Percentiles rank a stretch among this genome's conserved stretches.
Evolutionary conservation across 2,113 vertebrate species (phyloP).

Genomic region (Stercorarius parasiticus): DNA sequence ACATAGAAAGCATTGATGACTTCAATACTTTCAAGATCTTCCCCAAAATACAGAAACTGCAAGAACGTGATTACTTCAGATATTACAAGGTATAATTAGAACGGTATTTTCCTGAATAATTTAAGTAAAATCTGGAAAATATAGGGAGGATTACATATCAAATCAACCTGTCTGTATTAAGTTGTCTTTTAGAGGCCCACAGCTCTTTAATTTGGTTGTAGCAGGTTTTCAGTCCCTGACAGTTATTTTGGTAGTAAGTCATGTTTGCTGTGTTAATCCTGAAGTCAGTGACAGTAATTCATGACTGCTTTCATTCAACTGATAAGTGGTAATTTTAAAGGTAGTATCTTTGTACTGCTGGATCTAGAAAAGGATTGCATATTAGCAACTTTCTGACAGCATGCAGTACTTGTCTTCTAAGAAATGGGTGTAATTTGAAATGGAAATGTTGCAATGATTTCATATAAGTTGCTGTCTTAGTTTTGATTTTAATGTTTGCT

Average conservation of each 20-base stretch:
- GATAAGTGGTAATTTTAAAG: neutral
- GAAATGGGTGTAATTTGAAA: neutral
- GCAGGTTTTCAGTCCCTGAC: neutral
- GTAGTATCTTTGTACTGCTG: neutral
- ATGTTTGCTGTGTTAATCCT: neutral
- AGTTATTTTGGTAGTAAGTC: neutral
- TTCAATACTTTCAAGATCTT: conserved; percentile 98
- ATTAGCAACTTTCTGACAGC: neutral
- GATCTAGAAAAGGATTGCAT: neutral
- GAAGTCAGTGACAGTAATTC: neutral
- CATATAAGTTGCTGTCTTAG: neutral
- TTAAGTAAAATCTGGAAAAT: neutral
- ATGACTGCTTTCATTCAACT: neutral
- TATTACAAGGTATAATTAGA: conserved; percentile 88
- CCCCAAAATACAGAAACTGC: conserved; percentile 88
- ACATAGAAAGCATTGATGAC: conserved; percentile 94
- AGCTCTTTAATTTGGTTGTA: neutral
- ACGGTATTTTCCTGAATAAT: neutral
- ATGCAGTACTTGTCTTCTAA: neutral
- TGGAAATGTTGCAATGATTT: neutral
- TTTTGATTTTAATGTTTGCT: neutral
- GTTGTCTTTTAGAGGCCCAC: neutral
- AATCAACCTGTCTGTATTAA: neutral
- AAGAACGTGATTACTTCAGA: conserved; percentile 93
- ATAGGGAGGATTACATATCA: neutral